Evolutionary conservation across 2,797 vertebrate species (phyloP).

Genomic region (Hydrophis major): DNA sequence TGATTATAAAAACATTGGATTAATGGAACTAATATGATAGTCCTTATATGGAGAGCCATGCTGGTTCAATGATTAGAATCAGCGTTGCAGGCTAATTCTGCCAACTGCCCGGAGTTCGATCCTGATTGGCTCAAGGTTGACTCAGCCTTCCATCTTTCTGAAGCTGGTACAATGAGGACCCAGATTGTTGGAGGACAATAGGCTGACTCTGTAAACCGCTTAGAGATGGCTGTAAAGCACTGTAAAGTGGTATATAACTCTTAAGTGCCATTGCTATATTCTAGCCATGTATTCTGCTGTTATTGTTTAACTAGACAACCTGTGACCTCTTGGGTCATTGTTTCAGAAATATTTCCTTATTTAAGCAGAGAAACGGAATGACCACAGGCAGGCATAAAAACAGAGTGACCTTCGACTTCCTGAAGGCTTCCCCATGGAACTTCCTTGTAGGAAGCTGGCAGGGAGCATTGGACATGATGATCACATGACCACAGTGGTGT

Average conservation of each 20-base stretch:
- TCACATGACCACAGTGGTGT: background rate
- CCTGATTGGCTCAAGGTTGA: too few species aligned
- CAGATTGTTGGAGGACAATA: too few species aligned
- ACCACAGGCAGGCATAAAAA: background rate
- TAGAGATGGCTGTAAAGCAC: too few species aligned
- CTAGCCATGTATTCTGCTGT: too few species aligned
- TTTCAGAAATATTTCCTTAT: background rate
- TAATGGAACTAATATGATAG: background rate
- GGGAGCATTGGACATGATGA: background rate
- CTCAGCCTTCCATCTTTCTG: too few species aligned
- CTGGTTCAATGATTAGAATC: too few species aligned
- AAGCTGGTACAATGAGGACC: too few species aligned
- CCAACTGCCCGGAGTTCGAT: too few species aligned
- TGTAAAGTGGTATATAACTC: too few species aligned
- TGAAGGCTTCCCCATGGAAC: background rate
- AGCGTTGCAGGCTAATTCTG: too few species aligned
- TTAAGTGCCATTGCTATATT: too few species aligned
- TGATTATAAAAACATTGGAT: background rate
- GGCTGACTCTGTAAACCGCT: too few species aligned
- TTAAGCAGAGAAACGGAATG: background rate
- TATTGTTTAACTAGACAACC: background rate
- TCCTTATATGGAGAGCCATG: background rate
- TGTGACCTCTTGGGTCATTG: background rate
- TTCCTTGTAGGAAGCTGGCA: background rate
- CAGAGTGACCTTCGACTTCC: background rate